Evolutionary conservation across 2,888 invertebrate genomes (phyloP), one percentile per base, ranked within the genome.

Genomic region (Gastrophysa polygoni): DNA sequence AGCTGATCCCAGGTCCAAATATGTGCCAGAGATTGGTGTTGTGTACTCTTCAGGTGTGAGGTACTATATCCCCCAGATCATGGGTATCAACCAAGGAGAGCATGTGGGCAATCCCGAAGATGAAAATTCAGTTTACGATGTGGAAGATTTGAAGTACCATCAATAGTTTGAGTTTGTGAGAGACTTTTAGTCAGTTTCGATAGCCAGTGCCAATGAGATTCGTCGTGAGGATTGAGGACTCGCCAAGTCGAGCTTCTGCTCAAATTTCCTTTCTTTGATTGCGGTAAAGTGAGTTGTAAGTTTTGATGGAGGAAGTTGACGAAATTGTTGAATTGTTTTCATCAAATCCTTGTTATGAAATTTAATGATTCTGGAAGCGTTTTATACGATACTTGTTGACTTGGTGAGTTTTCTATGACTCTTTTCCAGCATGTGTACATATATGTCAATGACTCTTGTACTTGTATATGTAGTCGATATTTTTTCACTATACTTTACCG

Each of bases 61-160:
- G 62, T 82, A 82, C 64, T 82, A 82, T 57, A 74, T 81, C 50
- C 82, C 82, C 57, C 81, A 81, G 70, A 59, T 80, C 47, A 68
- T 73, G 44, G 75, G 77, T 59, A 71, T 75, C 51, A 56, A 71
- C 20, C 67, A 66, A 57, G 47, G 50, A 18, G 16, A 59, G 46
- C 17, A 29, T 7, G 5, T 43, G 18, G 49, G 46, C 8, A 55
- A 68, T 11, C 50, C 59, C 8, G 69, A 70, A 16, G 73, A 75
- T 6, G 77, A 80, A 64, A 82, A 81, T 70, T 80, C 80, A 1
- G 80, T 81, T 56, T 81, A 80, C 58, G 80, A 79, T 61, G 63
- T 71, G 28, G 69, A 76, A 38, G 81, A 80, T 64, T 67, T 71
- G 20, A 81, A 80, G 64, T 78, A 77, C 70, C 71, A 71, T 43